Evolutionary conservation across 2,113 vertebrate species (phyloP).

Genomic region (Pachyramphus minor): DNA sequence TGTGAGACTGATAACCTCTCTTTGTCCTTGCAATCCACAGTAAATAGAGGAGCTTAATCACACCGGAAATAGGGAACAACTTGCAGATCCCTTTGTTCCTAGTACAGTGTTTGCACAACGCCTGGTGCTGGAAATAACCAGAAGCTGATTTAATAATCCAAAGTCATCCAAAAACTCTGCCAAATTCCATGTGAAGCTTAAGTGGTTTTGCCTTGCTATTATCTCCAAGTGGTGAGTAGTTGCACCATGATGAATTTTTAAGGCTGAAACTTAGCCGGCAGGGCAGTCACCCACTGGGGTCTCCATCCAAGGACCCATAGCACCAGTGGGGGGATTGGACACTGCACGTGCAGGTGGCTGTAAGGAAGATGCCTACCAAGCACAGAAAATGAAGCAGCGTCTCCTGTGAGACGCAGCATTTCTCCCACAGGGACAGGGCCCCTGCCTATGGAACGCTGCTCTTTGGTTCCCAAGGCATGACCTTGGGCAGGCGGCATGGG

Average conservation of each 20-base stretch:
- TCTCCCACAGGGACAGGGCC: neutral
- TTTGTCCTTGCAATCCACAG: constrained; percentile 3
- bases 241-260: neutral
- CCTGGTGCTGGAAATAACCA: neutral
- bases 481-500: neutral
- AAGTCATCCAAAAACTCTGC: neutral
- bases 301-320: neutral
- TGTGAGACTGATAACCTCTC: constrained; percentile 12
- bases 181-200: neutral
- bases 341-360: neutral
- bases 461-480: neutral
- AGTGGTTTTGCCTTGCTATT: neutral
- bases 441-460: neutral
- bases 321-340: neutral
- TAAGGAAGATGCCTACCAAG: neutral
- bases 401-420: neutral
- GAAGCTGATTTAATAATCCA: neutral
- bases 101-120: neutral
- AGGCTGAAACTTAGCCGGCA: neutral
- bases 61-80: neutral
- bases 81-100: neutral
- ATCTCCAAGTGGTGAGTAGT: neutral
- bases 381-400: neutral
- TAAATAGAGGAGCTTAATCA: neutral
- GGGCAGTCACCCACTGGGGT: neutral